Base-by-base conservation (phyloP, 1,140 invertebrate species). In the Drosophila hydei region DNA sequence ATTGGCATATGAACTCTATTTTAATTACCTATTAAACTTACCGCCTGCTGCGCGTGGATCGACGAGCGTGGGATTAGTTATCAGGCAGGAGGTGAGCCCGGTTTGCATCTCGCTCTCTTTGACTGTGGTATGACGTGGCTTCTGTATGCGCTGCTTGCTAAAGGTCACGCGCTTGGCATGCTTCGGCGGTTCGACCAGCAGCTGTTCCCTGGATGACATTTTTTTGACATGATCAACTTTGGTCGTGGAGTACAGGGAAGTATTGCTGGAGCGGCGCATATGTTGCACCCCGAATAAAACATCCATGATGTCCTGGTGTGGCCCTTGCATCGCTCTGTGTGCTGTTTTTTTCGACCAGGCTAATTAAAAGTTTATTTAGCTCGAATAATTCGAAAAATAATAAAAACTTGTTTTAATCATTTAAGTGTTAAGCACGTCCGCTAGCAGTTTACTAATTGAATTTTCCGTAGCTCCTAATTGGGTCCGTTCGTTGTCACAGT, bases 71-170 rank as follows among this genome's bases (percentile, higher is more conserved):
- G 67, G 73, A 14, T 59, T 72, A 3, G 75, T 71, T 1, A 48
- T 78, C 38, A 87, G n/a, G 45, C 78, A 87, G 6, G 83, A 81
- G 14, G 63, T 42, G 19, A 87, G 30, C 0, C 65, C 62, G 3
- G 51, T 58, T 27, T 77, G 70, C 16, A 52, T 47, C 38, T 61
- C 43, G 3, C n/a, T 38, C 38, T 62, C 69, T 19, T 48, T 67
- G 9, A 27, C 33, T 11, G 52, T 43, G n/a, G 36, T 38, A 30
- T 60, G 40, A 33, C 5, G 52, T 1, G 12, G 23, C n/a, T 38
- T 33, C 19, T 40, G 19, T 9, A 30, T 8, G 1, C 27, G 69
- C 7, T 40, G 45, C 12, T 59, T 78, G 21, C 63, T 51, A 12
- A 79, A 79, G 8, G 67, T 60, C 2, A 84, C 68, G 21, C 71